Base-by-base conservation (phyloP, 2,888 invertebrate species). In the Orthosia cruda region DNA sequence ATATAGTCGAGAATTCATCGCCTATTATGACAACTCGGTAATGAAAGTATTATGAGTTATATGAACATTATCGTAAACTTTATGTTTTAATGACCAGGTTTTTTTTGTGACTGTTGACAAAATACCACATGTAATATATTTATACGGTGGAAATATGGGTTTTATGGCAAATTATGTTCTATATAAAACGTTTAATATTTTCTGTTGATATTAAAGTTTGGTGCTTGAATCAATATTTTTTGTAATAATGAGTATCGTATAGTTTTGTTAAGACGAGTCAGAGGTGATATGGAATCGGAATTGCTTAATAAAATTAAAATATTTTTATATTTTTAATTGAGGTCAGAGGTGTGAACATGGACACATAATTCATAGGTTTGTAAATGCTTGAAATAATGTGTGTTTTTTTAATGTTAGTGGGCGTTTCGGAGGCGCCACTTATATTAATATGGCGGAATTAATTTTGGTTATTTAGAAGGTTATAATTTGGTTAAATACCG, bases 21-120 rank as follows among this genome's bases (percentile, higher is more conserved):
- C 65, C 86, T 91, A 88, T 90, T 91, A 89, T 91, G 92, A 91
- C 92, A 91, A 89, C 66, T 79, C 59, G 23, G 86, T 89, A 88
- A 91, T 90, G 88, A 90, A 89, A 89, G 85, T 85, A 87, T 88
- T 88, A 85, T 90, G 91, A 92, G 83, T 91, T 91, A 92, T 90
- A 83, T 71, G 80, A 79, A 79, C 73, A 87, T 81, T 71, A 88
- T 85, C 87, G 85, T 92, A 92, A 91, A 92, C 87, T 89, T 89
- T 82, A 84, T 88, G 87, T 85, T 91, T 85, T 89, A 90, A 91
- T 88, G 88, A 81, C 76, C 81, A 63, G n/a, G 77, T 81, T 79
- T 89, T 84, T 87, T 87, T 89, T 89, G 87, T 87, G 73, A 81
- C 83, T 83, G 92, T 87, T 92, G 92, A 92, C 92, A 92, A 90